Percentiles rank a stretch among this genome's conserved stretches.
phyloP scores from a whole-genome alignment of 2,113 vertebrate genomes.

The Hyla sarda region DNA sequence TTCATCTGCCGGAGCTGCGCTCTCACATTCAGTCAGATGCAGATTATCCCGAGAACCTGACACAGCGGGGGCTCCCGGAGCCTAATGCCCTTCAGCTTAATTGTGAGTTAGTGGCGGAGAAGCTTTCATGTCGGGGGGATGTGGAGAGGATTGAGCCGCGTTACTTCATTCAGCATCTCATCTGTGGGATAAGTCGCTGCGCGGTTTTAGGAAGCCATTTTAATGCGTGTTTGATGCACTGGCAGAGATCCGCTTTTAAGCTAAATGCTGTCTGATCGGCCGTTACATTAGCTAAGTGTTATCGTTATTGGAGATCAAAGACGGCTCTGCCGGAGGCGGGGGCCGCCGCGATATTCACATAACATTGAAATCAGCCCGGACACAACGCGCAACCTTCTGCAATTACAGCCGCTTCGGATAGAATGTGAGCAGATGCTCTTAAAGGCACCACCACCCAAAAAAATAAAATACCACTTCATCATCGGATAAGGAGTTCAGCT shows the following conservation, averaged over 20 bases:
- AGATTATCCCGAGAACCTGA: not conserved
- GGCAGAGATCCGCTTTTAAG: conserved; percentile 24
- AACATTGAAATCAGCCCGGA: not conserved
- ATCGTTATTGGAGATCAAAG: conserved; percentile 27
- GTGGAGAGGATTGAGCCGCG: not conserved
- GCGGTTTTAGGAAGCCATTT: not conserved
- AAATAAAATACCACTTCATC: no score
- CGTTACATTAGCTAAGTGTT: conserved; percentile 17
- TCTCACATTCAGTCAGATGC: not conserved
- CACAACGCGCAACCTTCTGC: not conserved
- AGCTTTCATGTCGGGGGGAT: not conserved
- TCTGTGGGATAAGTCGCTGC: not conserved
- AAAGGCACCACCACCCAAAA: no score
- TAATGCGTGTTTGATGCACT: conserved; percentile 18
- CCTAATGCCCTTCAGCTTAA: not conserved
- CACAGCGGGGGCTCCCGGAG: not conserved
- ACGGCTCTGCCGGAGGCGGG: not conserved
- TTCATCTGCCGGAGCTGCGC: not conserved
- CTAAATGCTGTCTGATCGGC: conserved; percentile 27
- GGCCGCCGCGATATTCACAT: not conserved
- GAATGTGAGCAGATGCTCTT: not conserved
- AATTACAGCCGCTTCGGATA: not conserved
- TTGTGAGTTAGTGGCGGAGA: not conserved
- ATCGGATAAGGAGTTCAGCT: no score
- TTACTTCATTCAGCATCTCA: not conserved